Conservation (phyloP, 2,113 vertebrate genomes). For the Bubo scandiacus region DNA sequence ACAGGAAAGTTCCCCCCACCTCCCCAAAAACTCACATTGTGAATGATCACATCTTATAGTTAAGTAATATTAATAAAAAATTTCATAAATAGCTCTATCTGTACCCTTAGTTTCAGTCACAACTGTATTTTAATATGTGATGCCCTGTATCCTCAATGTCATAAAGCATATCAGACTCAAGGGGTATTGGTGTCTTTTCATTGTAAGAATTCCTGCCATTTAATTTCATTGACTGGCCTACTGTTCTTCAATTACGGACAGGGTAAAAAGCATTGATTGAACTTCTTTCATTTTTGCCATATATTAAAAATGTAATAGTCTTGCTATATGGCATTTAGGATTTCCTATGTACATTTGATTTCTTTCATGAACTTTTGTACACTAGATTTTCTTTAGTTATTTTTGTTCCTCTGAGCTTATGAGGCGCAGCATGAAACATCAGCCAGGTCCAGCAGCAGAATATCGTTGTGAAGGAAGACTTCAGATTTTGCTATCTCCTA, state of each 20-base stretch:
- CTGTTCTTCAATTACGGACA: background rate
- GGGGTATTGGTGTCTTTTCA: background rate
- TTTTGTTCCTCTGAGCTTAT: background rate
- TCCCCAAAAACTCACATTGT: too few species aligned
- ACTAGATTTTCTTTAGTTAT: background rate
- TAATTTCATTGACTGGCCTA: background rate
- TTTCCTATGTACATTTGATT: background rate
- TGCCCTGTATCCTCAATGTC: background rate
- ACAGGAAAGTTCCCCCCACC: background rate
- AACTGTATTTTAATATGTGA: background rate
- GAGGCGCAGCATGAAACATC: background rate
- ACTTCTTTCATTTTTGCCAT: background rate
- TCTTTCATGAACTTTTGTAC: background rate
- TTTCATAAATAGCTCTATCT: background rate
- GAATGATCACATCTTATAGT: background rate
- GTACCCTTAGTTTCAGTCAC: background rate
- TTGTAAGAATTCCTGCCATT: background rate
- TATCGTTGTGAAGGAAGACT: background rate
- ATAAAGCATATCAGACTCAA: background rate
- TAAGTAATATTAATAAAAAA: background rate
- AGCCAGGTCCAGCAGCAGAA: background rate
- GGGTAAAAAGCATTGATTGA: background rate
- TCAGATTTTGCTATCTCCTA: background rate
- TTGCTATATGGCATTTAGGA: background rate
- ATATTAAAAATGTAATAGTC: background rate